Percentiles rank a stretch among this genome's conserved stretches.
These are phyloP conservation scores for Dasypolia templi DNA, from an alignment of 2,888 invertebrate species.

Conservation along the genomic window DNA sequence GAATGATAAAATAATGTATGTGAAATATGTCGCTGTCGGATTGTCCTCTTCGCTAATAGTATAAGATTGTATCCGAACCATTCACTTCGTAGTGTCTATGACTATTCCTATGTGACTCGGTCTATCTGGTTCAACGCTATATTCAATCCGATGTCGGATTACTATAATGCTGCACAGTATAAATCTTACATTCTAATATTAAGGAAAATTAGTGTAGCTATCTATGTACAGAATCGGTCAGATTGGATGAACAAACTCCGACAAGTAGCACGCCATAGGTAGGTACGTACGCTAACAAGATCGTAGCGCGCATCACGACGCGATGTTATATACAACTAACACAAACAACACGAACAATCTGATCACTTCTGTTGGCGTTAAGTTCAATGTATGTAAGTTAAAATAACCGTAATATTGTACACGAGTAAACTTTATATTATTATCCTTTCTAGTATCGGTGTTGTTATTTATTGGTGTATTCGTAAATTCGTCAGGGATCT, in stretches of 20 bases:
- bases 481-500: slow-evolving; percentile 71
- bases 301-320: slow-evolving; percentile 32
- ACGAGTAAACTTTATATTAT: slow-evolving; percentile 70
- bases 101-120: slow-evolving; percentile 64
- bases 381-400: slow-evolving; percentile 76
- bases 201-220: slow-evolving; percentile 81
- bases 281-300: slow-evolving; percentile 29
- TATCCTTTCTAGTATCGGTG: slow-evolving; percentile 78
- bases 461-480: slow-evolving; percentile 76
- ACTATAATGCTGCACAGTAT: slow-evolving; percentile 78
- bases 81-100: slow-evolving; percentile 71
- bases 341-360: slow-evolving; percentile 69
- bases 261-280: slow-evolving; percentile 25
- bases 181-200: slow-evolving; percentile 81
- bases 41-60: slow-evolving; percentile 78
- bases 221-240: slow-evolving; percentile 78
- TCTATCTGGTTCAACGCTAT: slow-evolving; percentile 68
- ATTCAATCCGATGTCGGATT: slow-evolving; percentile 72
- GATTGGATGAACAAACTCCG: slow-evolving; percentile 67
- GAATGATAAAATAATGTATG: slow-evolving; percentile 65
- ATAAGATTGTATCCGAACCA: slow-evolving; percentile 79
- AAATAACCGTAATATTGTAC: slow-evolving; percentile 75
- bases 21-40: slow-evolving; percentile 80
- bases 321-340: slow-evolving; percentile 17
- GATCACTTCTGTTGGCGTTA: slow-evolving; percentile 75